phyloP scores from a whole-genome alignment of 2,888 invertebrate species.

The Lepidocyrtoides sp. region DNA sequence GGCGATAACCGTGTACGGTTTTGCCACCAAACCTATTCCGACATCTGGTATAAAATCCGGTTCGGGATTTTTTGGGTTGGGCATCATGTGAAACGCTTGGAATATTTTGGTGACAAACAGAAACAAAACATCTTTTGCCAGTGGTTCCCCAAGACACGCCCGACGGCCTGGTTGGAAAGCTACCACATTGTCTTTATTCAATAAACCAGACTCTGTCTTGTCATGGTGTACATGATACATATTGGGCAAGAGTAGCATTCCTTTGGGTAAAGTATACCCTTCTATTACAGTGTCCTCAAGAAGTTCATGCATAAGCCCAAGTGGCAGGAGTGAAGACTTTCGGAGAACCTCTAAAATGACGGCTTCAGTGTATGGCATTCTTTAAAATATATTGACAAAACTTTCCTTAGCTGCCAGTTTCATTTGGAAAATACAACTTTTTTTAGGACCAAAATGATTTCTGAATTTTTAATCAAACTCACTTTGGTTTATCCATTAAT shows the following conservation, averaged over 20 bases:
- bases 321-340: background rate
- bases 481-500: constrained; percentile 30
- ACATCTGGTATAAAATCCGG: constrained; percentile 21
- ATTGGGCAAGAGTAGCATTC: constrained; percentile 78
- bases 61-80: background rate
- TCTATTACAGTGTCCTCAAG: constrained; percentile 25
- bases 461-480: too few species aligned
- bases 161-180: background rate
- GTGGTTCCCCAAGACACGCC: background rate
- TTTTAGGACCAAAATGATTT: too few species aligned
- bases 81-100: background rate
- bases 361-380: constrained; percentile 29
- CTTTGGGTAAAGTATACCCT: constrained; percentile 45
- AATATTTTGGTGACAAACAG: constrained; percentile 5
- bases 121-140: constrained; percentile 38
- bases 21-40: background rate
- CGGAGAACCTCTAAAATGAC: constrained; percentile 11
- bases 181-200: background rate
- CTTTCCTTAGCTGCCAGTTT: too few species aligned
- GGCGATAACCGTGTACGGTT: background rate
- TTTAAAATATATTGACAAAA: too few species aligned
- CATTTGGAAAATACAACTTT: too few species aligned
- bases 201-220: constrained; percentile 78
- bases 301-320: constrained; percentile 14
- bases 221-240: constrained; percentile 76